Evolutionary conservation across 1,140 invertebrate genomes (phyloP), one percentile per base, ranked within the genome.

Genomic region (Nautilus pompilius): DNA sequence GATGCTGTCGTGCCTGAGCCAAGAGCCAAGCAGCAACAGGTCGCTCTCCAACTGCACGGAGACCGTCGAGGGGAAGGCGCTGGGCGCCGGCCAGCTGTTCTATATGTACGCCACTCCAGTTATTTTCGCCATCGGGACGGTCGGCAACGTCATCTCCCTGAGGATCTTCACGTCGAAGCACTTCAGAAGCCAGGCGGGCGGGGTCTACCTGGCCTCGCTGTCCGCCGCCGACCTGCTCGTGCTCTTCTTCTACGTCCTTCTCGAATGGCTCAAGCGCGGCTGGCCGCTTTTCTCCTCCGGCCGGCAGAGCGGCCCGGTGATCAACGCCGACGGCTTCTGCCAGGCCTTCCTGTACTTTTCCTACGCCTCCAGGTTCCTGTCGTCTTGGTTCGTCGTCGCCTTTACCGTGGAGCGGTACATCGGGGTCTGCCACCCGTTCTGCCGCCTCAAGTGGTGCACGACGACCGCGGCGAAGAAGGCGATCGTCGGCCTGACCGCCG

Each of bases 331-430:
- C 13, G 78, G 78, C 8, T 30, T 79, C 0, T 81, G 79, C 62
- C 75, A 80, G 36, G 46, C 70, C 2, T 64, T 71, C 5, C 32
- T 75, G 5, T 80, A 74, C 60, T 34, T 79, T 0, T 64, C 67
- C 34, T 80, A 80, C 58, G 62, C 73, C 22, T 71, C 63, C 15
- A 68, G 79, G 4, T 80, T 81, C 62, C 36, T 79, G 26, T 80
- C 77, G 0, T 72, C 77, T 5, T 81, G 78, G 78, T 48, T 81
- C 33, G 66, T 81, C 10, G 78, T 78, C 2, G 67, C 71, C 28
- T 81, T 81, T 55, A 80, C 79, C 0, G 62, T 72, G 41, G 79
- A 81, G 62, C 41, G 79, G 5, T 81, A 78, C 69, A 73, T 70
- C 51, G 68, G 62, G 15, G 68, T 65, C 2, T 70, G 68, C 51